Evolutionary conservation across 2,797 vertebrate species (phyloP), one percentile per base, ranked within the genome.

Genomic region (Arrhamphus sclerolepis): DNA sequence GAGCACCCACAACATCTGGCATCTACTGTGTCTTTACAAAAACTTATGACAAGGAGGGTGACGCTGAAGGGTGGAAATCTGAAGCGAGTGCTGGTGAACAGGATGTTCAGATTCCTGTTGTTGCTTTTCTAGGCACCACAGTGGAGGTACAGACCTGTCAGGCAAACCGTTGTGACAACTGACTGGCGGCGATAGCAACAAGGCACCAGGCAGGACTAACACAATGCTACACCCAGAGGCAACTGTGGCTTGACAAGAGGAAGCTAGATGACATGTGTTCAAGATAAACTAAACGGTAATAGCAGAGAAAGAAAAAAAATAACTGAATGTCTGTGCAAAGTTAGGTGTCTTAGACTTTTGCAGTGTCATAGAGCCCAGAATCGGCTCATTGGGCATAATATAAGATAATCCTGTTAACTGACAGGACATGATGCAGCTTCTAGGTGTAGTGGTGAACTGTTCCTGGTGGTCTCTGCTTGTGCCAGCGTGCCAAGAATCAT

Each of bases 141-240:
- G 76, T 62, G 40, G 66, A 83, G 60, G 72, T 62, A 62, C 56
- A 56, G 56, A 68, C 46, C 68, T 77, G 80, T 76, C 74, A 76
- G 43, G 55, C 67, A 78, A 66, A 72, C 66, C 41, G 78, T 70
- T 61, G 82, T 70, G 80, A 80, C 83, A 85, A 72, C 66, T 85
- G 71, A 64, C 70, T 76, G 82, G 72, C 81, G 46, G 78, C 76
- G 84, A 88, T 85, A 82, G 80, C 78, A 75, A 83, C 77, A 69
- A 62, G 57, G 68, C 68, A 76, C 11, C 34, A 67, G 72, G 77
- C 56, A 72, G 67, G 58, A 59, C 58, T 28, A 65, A 80, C 54
- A 56, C 66, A 65, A 17, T 16, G 41, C 70, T 29, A 56, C 61
- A 43, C 29, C 29, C 46, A 61, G 62, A 81, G 66, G 77, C 53